phyloP scores from a whole-genome alignment of 2,797 vertebrate species.

The Gadopsis bispinosus region DNA sequence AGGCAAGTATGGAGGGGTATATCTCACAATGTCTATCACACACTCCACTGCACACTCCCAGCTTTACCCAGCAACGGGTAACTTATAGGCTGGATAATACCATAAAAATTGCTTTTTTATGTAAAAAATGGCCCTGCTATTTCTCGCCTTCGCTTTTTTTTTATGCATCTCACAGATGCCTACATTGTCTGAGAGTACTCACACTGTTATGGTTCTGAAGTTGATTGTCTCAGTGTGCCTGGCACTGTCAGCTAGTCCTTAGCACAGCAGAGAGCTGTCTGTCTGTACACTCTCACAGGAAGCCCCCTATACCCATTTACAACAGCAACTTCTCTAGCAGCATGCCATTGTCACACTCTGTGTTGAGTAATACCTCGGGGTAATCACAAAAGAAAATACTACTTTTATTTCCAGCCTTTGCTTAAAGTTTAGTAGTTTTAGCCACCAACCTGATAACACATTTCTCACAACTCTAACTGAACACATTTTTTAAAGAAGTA shows the following conservation, averaged over 20 bases:
- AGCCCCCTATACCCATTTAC: slow-evolving; percentile 43
- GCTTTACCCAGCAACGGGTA: slow-evolving; percentile 11
- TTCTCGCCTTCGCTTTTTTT: slow-evolving; percentile 28
- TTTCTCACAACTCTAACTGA: not conserved
- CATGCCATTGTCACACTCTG: slow-evolving; percentile 18
- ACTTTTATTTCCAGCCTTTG: not conserved
- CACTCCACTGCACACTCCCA: slow-evolving; percentile 29
- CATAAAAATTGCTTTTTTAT: slow-evolving; percentile 32
- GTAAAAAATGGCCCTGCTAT: slow-evolving; percentile 45
- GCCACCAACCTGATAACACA: not conserved
- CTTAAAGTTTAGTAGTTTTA: not conserved
- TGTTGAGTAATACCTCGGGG: slow-evolving; percentile 19
- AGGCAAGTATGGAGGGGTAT: slow-evolving; percentile 49
- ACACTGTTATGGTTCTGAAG: slow-evolving; percentile 55
- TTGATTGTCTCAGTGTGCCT: slow-evolving; percentile 68
- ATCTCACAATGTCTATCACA: slow-evolving; percentile 50
- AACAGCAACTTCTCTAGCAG: slow-evolving; percentile 32
- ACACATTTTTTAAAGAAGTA: not conserved
- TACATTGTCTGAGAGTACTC: slow-evolving; percentile 63
- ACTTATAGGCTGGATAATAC: slow-evolving; percentile 44
- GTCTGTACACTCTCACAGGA: slow-evolving; percentile 38
- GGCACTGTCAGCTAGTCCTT: slow-evolving; percentile 57
- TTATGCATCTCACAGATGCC: slow-evolving; percentile 47
- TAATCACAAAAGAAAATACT: slow-evolving; percentile 9
- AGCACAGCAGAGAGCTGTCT: slow-evolving; percentile 56